phyloP scores from a whole-genome alignment of 2,888 invertebrate species.

The Athalia cordata region DNA sequence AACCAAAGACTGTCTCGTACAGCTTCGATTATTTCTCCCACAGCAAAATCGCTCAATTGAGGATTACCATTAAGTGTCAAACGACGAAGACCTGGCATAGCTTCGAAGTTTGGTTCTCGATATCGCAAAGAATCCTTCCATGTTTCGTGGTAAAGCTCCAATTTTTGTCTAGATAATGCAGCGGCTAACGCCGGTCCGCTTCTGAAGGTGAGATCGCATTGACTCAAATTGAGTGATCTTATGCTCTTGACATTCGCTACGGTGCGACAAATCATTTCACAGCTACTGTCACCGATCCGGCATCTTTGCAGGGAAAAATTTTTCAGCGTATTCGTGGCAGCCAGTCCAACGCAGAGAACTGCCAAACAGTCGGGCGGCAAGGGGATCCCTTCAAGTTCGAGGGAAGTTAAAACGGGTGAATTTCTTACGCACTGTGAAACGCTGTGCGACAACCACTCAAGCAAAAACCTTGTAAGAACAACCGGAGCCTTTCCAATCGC shows the following conservation, averaged over 20 bases:
- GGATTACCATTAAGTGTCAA: conserved; percentile 83
- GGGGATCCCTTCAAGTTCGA: conserved; percentile 84
- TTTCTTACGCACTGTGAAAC: conserved; percentile 79
- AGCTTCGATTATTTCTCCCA: conserved; percentile 79
- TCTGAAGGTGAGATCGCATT: conserved; percentile 80
- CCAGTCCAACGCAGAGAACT: conserved; percentile 78
- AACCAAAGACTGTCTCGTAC: conserved; percentile 88
- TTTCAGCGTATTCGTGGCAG: conserved; percentile 79
- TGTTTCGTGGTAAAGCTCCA: conserved; percentile 85
- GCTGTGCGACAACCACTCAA: conserved; percentile 81
- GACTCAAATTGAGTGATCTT: conserved; percentile 81
- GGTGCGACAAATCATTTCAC: conserved; percentile 81
- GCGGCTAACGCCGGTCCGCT: conserved; percentile 81
- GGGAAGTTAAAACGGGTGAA: conserved; percentile 78
- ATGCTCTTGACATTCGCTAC: conserved; percentile 82
- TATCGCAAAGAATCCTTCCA: conserved; percentile 90
- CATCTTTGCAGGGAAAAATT: conserved; percentile 82
- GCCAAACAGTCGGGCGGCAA: conserved; percentile 81
- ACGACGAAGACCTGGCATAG: conserved; percentile 83
- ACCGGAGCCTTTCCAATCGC: conserved; percentile 80
- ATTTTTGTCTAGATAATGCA: conserved; percentile 78
- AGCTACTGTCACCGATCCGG: conserved; percentile 83
- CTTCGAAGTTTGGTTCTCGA: conserved; percentile 82
- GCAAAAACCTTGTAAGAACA: conserved; percentile 82
- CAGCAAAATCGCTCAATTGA: conserved; percentile 80